These are phyloP conservation scores for Cyrtorhinus lividipennis DNA, from an alignment of 1,140 invertebrate species.

Conservation along the genomic window DNA sequence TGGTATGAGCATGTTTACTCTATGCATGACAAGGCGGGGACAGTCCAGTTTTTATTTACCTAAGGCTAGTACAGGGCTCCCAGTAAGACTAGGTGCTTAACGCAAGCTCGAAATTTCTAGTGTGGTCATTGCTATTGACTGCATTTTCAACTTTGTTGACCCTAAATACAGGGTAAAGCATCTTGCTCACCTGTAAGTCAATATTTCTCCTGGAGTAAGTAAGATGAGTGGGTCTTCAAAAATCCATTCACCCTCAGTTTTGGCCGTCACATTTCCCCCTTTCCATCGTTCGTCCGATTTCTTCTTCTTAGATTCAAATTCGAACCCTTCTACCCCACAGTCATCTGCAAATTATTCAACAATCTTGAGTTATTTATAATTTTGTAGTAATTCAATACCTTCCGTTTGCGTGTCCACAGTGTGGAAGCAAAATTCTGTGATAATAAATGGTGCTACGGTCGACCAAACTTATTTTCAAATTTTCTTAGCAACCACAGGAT, in stretches of 20 bases:
- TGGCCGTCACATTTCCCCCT: slow-evolving; percentile 12
- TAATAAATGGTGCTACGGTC: not conserved
- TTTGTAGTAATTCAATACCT: not conserved
- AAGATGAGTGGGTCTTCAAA: not conserved
- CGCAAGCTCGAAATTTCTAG: too few relatives aligned
- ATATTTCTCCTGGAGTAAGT: not conserved
- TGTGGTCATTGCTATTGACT: too few relatives aligned
- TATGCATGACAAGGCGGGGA: too few relatives aligned
- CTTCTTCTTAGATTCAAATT: slow-evolving; percentile 8
- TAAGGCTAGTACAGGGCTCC: too few relatives aligned
- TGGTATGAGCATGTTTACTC: too few relatives aligned
- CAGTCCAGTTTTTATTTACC: too few relatives aligned
- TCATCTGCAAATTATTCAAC: slow-evolving; percentile 8
- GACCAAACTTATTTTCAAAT: not conserved
- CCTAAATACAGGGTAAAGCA: too few relatives aligned
- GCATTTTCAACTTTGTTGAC: too few relatives aligned
- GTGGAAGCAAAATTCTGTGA: not conserved
- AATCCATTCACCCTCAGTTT: slow-evolving; percentile 11
- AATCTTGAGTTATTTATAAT: not conserved
- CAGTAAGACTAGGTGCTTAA: too few relatives aligned
- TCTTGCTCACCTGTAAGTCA: slow-evolving; percentile 9
- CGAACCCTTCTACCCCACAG: slow-evolving; percentile 15
- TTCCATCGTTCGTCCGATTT: slow-evolving; percentile 10
- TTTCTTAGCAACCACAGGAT: not conserved
- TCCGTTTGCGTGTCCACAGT: not conserved